phyloP scores from a whole-genome alignment of 2,888 invertebrate genomes.

The Caenorhabditis uteleia region DNA sequence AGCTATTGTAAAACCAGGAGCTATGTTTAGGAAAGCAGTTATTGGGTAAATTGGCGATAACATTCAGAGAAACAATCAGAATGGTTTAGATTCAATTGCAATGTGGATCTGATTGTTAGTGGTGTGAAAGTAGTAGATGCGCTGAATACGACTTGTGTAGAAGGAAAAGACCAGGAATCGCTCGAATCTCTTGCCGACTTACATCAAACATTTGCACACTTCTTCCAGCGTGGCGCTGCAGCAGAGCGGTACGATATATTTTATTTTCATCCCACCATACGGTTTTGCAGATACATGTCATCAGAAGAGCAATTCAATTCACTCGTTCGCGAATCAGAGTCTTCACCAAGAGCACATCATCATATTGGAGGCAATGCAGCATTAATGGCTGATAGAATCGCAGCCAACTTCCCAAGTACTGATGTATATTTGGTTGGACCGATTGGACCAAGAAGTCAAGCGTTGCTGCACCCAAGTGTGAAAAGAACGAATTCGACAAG shows the following conservation, averaged over 20 bases:
- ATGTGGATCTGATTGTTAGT: slow-evolving; percentile 72
- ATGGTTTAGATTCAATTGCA: slow-evolving; percentile 70
- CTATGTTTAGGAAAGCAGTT: slow-evolving; percentile 63
- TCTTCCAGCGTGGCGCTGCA: slow-evolving; percentile 71
- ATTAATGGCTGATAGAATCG: slow-evolving; percentile 71
- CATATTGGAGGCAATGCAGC: slow-evolving; percentile 73
- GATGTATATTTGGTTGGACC: slow-evolving; percentile 72
- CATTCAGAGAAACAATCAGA: neutral
- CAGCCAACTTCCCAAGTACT: slow-evolving; percentile 70
- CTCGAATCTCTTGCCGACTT: slow-evolving; percentile 67
- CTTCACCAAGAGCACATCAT: slow-evolving; percentile 64
- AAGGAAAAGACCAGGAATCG: slow-evolving; percentile 45
- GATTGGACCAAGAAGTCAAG: slow-evolving; percentile 71
- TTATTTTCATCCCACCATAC: too few relatives aligned
- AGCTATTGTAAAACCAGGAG: slow-evolving; percentile 62
- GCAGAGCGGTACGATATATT: slow-evolving; percentile 72
- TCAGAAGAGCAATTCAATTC: slow-evolving; percentile 59
- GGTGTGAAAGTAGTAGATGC: slow-evolving; percentile 70
- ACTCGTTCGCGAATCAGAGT: slow-evolving; percentile 53
- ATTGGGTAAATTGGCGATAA: slow-evolving; percentile 53
- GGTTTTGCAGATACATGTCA: slow-evolving; percentile 51
- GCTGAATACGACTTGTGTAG: slow-evolving; percentile 67
- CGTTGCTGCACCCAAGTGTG: slow-evolving; percentile 70
- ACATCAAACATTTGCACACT: slow-evolving; percentile 71
- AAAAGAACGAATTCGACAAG: slow-evolving; percentile 69